Conservation (phyloP, 2,113 vertebrate species). For the Ceratotherium simum region DNA sequence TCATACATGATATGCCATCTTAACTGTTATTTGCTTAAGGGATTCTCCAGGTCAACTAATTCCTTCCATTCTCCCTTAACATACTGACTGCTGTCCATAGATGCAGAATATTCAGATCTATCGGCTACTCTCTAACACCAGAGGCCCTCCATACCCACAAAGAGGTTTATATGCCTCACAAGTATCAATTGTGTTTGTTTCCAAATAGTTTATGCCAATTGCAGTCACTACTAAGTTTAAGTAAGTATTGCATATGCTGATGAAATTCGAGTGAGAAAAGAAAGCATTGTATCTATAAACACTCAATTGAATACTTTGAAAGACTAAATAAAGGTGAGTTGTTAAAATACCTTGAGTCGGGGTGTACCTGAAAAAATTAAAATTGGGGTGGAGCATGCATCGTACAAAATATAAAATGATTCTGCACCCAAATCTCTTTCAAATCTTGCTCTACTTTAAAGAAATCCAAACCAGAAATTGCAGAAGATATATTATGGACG, state of each 20-base stretch:
- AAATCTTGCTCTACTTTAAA: neutral
- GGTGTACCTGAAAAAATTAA: neutral
- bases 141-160: neutral
- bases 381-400: accelerated
- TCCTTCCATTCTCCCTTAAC: neutral
- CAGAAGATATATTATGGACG: neutral
- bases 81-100: neutral
- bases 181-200: neutral
- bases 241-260: neutral
- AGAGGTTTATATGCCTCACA: neutral
- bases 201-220: neutral
- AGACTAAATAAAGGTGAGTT: neutral
- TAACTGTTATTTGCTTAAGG: neutral
- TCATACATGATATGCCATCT: neutral
- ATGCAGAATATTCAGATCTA: neutral
- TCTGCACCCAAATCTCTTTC: neutral
- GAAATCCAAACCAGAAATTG: neutral
- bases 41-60: neutral
- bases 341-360: neutral
- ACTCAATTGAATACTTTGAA: neutral
- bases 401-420: neutral
- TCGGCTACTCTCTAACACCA: neutral
- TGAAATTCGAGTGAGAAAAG: neutral
- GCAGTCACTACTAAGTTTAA: neutral
- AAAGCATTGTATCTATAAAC: neutral